Conservation (phyloP, 2,113 vertebrate genomes). For the Ceyx melanurus region DNA sequence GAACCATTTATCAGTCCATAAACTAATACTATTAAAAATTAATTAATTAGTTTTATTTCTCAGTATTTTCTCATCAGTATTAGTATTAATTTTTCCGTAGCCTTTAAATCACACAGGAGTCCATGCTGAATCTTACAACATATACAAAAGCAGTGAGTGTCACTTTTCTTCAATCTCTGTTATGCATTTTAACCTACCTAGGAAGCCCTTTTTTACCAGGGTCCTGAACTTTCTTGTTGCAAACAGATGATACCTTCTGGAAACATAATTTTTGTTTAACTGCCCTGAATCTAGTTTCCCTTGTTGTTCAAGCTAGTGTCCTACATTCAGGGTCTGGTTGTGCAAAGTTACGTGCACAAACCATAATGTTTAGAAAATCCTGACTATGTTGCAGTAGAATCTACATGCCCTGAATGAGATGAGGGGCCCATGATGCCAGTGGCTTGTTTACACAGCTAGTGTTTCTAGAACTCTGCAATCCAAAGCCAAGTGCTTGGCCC, state of each 20-base stretch:
- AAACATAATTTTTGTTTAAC: background rate
- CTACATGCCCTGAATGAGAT: background rate
- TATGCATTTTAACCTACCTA: background rate
- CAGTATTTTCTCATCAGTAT: background rate
- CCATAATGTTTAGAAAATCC: background rate
- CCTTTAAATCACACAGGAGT: background rate
- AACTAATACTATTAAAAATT: constrained; percentile 20
- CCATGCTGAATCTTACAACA: background rate
- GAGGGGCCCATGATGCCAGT: too few species aligned
- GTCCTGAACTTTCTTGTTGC: background rate
- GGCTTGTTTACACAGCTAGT: background rate
- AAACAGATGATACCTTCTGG: background rate
- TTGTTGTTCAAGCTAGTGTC: background rate
- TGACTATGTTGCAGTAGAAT: background rate
- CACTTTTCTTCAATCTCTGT: background rate
- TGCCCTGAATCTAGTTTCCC: background rate
- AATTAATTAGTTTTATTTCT: constrained; percentile 29
- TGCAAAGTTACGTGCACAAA: background rate
- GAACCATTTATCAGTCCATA: constrained; percentile 24
- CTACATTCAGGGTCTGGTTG: background rate
- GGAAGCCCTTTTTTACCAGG: background rate
- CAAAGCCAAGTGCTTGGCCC: background rate
- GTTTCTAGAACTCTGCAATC: background rate
- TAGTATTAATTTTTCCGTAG: background rate
- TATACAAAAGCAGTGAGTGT: background rate